phyloP scores from a whole-genome alignment of 2,888 invertebrate species.

The Heliconius cydno region DNA sequence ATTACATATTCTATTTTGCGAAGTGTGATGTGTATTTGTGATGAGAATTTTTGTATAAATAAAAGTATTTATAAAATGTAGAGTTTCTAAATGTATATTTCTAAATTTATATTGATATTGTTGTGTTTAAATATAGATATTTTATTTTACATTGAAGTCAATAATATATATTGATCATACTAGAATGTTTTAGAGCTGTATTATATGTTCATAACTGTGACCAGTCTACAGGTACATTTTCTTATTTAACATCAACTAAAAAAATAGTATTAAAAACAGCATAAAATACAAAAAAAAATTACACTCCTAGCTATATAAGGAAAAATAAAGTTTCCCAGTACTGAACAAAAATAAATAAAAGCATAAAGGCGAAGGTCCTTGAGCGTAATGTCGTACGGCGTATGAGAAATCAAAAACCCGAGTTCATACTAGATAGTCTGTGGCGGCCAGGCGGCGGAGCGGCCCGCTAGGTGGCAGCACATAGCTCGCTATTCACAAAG shows the following conservation, averaged over 20 bases:
- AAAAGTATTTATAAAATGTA: neutral
- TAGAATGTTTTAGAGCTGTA: neutral
- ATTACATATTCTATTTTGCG: neutral
- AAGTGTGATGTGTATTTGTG: neutral
- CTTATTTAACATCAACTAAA: neutral
- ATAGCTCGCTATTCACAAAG: conserved; percentile 77
- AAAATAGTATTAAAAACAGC: neutral
- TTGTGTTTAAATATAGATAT: neutral
- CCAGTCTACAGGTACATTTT: neutral
- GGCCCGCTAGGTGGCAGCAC: conserved; percentile 82
- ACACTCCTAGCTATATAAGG: conserved; percentile 28
- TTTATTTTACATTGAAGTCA: neutral
- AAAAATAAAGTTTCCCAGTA: conserved; percentile 45
- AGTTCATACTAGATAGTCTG: conserved; percentile 62
- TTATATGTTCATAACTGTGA: neutral
- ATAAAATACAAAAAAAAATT: conserved; percentile 25
- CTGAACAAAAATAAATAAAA: conserved; percentile 42
- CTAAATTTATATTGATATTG: neutral
- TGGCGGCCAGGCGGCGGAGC: conserved; percentile 63
- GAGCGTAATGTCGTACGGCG: conserved; percentile 42
- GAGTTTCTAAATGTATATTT: neutral
- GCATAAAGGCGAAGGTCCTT: conserved; percentile 48
- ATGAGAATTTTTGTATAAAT: neutral
- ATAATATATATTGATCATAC: neutral
- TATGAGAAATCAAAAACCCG: conserved; percentile 65